Evolutionary conservation across 2,797 vertebrate species (phyloP), one percentile per base, ranked within the genome.

Genomic region (Uromys caudimaculatus): DNA sequence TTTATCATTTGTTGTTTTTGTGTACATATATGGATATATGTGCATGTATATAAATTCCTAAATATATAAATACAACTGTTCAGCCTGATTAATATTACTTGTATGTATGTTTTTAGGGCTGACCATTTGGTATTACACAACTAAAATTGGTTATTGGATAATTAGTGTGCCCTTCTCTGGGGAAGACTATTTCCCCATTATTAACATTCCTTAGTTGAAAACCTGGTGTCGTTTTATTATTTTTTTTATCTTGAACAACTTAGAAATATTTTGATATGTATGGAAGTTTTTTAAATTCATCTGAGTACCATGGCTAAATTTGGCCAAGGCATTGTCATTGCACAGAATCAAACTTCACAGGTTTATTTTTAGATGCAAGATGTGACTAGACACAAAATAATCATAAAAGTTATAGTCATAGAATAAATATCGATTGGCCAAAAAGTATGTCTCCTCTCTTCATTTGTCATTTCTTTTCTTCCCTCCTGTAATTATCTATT

Each of bases 321-420:
- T 50, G 81, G n/a, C 56, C 69, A 76, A 79, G 81, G 0, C 47
- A 27, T n/a, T 89, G 35, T 21, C 41, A 9, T 44, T 95, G 9
- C 81, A 87, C 47, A 90, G 16, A 92, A 89, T 93, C 64, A 24
- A 85, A 54, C 23, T 88, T 91, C 32, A 11, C 44, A 56, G 23
- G 38, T 41, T 76, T 75, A 17, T 78, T 96, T 91, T 95, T 94
- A 94, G 71, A 69, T 95, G 67, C 60, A 85, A 90, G 56, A 77
- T 81, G 32, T 94, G 84, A 81, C 79, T 52, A 67, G n/a, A 75
- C 24, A 62, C 29, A 91, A 92, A 92, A 77, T 9, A 67, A 77
- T 79, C 44, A 1, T 9, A 54, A 94, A 88, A 14, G 67, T 69
- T 91, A 67, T n/a, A 21, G 56, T 95, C 9, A 60, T 35, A 75